Evolutionary conservation across 53 echinoderm and acorn worm genomes (phyloP), one percentile per base, ranked within the genome.

Genomic region (Echinometra lucunter): DNA sequence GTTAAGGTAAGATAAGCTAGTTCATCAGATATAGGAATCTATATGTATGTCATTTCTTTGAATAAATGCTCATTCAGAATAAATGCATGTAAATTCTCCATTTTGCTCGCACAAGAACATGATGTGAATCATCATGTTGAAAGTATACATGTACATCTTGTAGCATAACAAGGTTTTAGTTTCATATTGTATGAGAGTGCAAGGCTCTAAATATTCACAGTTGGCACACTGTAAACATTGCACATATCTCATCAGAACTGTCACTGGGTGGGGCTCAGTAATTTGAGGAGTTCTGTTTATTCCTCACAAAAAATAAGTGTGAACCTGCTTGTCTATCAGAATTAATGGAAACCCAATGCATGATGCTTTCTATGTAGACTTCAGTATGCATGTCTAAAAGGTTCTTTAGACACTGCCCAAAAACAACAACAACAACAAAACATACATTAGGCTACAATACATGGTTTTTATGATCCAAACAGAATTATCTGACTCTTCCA

Each of bases 1-100:
- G 85, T 66, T 83, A 58, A 94, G 94, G 94, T 94, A 66, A 83
- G 57, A 35, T 18, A 23, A 60, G 21, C 49, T 7, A 12, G 44
- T 81, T 44, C 40, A 8, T 81, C 44, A 8, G 44, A 21, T 25
- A 25, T 15, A 23, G 3, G 23, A 44, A 81, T 0, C 1, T 42
- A 12, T 81, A 1, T 42, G 44, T 3, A 1, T 75, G 75, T 15
- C 81, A 81, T 1, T 53, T 11, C 8, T 13, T 9, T 13, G 13
- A 53, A 53, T 53, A 11, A 53, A 53, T 11, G 13, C 53, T 53
- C n/a, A 53, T 53, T 13, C 4, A 2, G 13, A 53, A 2, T 53
- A 11, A 0, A 53, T 53, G n/a, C 6, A 15, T 44, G 21, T 44
- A 18, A 21, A 42, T 21, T 81, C 72, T 35, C 2, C n/a, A 72